Conservation (phyloP, 2,888 invertebrate genomes). For the Thereva nobilitata region DNA sequence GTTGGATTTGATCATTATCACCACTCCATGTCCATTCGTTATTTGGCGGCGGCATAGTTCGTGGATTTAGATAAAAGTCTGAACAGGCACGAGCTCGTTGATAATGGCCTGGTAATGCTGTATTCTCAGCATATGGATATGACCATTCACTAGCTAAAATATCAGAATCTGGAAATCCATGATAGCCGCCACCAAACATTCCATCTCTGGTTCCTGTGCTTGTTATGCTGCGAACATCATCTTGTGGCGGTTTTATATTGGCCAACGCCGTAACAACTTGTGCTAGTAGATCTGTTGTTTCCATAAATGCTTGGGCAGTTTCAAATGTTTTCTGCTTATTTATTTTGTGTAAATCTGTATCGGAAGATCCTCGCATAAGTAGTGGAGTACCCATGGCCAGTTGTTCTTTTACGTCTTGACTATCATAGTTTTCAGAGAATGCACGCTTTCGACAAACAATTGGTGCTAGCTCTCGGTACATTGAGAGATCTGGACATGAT, state of each 20-base stretch:
- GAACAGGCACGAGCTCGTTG: slow-evolving; percentile 64
- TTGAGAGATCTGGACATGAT: slow-evolving; percentile 72
- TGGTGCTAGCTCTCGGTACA: slow-evolving; percentile 62
- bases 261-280: slow-evolving; percentile 79
- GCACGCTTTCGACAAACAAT: slow-evolving; percentile 63
- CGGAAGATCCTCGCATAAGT: slow-evolving; percentile 69
- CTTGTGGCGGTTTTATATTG: slow-evolving; percentile 61
- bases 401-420: slow-evolving; percentile 45
- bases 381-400: slow-evolving; percentile 42
- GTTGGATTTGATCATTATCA: slow-evolving; percentile 57
- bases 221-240: slow-evolving; percentile 47
- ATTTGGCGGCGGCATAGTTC: slow-evolving; percentile 44
- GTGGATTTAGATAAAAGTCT: slow-evolving; percentile 60
- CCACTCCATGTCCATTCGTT: slow-evolving; percentile 60
- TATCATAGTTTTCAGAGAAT: slow-evolving; percentile 67
- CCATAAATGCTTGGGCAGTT: slow-evolving; percentile 70
- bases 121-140: slow-evolving; percentile 60
- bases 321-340: slow-evolving; percentile 73
- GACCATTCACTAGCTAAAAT: slow-evolving; percentile 75
- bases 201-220: slow-evolving; percentile 45
- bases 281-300: slow-evolving; percentile 75
- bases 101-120: slow-evolving; percentile 52
- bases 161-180: slow-evolving; percentile 74
- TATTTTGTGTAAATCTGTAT: slow-evolving; percentile 76
- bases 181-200: slow-evolving; percentile 62